phyloP scores from a whole-genome alignment of 1,140 invertebrate species.

The Riptortus pedestris region DNA sequence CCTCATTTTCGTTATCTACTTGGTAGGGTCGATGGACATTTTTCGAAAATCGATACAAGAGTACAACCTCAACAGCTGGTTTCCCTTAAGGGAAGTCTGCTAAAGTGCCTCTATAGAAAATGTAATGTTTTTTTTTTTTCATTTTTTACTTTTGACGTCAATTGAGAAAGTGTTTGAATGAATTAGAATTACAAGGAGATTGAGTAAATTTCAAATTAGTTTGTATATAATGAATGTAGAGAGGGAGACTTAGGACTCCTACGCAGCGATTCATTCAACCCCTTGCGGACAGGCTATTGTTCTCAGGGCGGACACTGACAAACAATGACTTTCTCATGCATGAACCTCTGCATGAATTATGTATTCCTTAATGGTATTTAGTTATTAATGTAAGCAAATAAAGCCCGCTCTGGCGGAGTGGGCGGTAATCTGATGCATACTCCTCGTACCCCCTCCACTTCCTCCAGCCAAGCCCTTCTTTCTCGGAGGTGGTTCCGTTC shows the following conservation, averaged over 20 bases:
- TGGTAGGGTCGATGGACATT: too few species aligned
- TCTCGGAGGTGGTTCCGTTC: too few species aligned
- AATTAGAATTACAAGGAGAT: too few species aligned
- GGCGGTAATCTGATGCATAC: constrained; percentile 9
- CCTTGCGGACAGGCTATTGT: neutral
- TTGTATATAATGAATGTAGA: neutral
- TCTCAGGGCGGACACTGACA: neutral
- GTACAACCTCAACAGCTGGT: too few species aligned
- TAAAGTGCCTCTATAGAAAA: too few species aligned
- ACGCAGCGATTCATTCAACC: constrained; percentile 2
- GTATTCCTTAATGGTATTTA: constrained; percentile 6
- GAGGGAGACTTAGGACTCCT: neutral
- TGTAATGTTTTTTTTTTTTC: too few species aligned
- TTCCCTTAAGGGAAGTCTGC: too few species aligned
- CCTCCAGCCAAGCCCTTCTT: neutral
- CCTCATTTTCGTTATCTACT: too few species aligned
- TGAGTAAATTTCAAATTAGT: too few species aligned
- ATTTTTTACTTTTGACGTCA: too few species aligned
- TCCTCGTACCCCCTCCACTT: neutral
- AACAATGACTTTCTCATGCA: constrained; percentile 9
- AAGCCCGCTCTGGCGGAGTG: neutral
- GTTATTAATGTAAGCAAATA: constrained; percentile 10
- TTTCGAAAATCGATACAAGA: too few species aligned
- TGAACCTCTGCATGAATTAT: constrained; percentile 4
- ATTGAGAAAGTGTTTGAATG: too few species aligned